phyloP scores from a whole-genome alignment of 2,113 vertebrate species.

The Epinephelus lanceolatus region DNA sequence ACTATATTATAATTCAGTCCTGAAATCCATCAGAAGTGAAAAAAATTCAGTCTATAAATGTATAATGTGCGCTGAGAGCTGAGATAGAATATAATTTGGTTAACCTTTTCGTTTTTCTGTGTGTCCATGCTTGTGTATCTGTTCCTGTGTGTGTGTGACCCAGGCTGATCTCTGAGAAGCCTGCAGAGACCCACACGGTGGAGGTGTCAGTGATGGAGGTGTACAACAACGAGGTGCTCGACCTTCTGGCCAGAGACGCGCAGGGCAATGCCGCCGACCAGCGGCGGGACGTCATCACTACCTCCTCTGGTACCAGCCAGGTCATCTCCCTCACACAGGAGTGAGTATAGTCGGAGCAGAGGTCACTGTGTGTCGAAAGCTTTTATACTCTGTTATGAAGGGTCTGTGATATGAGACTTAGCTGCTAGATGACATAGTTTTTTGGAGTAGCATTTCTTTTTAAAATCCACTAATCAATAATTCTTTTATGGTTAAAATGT shows the following conservation, averaged over 20 bases:
- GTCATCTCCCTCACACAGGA: slow-evolving; percentile 76
- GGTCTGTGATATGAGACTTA: background rate
- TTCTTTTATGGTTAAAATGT: background rate
- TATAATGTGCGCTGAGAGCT: background rate
- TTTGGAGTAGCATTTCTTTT: background rate
- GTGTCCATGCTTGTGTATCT: background rate
- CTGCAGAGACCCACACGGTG: slow-evolving; percentile 78
- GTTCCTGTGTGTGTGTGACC: slow-evolving; percentile 1
- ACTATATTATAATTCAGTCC: background rate
- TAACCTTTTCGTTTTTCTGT: background rate
- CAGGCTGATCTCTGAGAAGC: slow-evolving; percentile 89
- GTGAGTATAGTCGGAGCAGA: slow-evolving; percentile 79
- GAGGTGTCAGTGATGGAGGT: slow-evolving; percentile 90
- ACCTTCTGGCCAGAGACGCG: slow-evolving; percentile 88
- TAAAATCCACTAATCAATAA: background rate
- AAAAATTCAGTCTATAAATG: background rate
- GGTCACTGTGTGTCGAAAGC: background rate
- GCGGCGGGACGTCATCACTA: slow-evolving; percentile 83
- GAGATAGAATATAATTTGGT: background rate
- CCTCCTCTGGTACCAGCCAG: slow-evolving; percentile 82
- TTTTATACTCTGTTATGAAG: background rate
- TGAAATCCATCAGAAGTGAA: background rate
- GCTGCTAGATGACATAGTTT: background rate
- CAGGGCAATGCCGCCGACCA: slow-evolving; percentile 61
- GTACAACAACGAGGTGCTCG: slow-evolving; percentile 90